These are phyloP conservation scores for Orchesellides sinensis DNA, from an alignment of 2,888 invertebrate species.

Conservation along the genomic window DNA sequence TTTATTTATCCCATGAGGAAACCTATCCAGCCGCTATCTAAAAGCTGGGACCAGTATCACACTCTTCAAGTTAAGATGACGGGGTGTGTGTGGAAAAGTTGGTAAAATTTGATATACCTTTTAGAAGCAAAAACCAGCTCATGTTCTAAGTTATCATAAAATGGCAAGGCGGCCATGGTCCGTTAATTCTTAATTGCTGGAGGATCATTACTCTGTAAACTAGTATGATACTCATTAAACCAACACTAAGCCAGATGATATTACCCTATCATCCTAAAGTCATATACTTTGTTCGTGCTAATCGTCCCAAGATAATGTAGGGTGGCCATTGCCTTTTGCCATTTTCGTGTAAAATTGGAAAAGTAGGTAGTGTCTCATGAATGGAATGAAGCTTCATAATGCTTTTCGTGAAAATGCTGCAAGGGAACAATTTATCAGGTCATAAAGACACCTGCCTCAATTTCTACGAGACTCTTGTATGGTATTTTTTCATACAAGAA, in stretches of 20 bases:
- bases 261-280: not conserved
- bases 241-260: conserved; percentile 12
- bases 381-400: not conserved
- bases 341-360: conserved; percentile 20
- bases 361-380: conserved; percentile 10
- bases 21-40: conserved; percentile 6
- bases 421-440: not conserved
- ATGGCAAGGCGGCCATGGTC: conserved; percentile 37
- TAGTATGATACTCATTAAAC: conserved; percentile 31
- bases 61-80: not conserved
- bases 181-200: conserved; percentile 51
- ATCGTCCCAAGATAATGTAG: conserved; percentile 19
- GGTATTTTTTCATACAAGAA: no score
- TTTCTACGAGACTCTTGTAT: not conserved
- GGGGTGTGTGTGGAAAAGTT: not conserved
- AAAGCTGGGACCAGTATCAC: not conserved
- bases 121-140: no score
- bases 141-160: conserved; percentile 7
- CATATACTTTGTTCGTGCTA: conserved; percentile 9
- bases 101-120: not conserved
- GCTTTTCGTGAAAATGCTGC: not conserved
- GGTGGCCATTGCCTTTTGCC: conserved; percentile 63
- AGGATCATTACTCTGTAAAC: conserved; percentile 9
- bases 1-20: conserved; percentile 43
- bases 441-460: conserved; percentile 11